Evolutionary conservation across 2,113 vertebrate genomes (phyloP).

Genomic region (Fulmarus glacialis): DNA sequence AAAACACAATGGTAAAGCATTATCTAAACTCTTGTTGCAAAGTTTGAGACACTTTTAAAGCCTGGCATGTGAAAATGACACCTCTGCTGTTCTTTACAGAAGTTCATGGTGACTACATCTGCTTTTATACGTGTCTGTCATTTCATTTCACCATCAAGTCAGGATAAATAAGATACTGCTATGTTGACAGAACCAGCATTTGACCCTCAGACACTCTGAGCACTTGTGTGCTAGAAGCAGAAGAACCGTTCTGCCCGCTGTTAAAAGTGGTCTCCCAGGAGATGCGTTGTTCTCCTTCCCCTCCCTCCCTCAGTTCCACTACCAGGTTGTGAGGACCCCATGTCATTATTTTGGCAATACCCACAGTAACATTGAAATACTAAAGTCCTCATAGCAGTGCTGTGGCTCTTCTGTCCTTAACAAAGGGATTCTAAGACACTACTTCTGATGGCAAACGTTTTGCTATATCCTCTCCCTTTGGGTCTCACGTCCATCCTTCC

Average conservation of each 20-base stretch:
- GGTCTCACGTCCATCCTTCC: background rate
- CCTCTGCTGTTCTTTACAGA: background rate
- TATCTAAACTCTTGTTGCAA: background rate
- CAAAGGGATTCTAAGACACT: background rate
- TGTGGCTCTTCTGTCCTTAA: background rate
- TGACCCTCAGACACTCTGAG: background rate
- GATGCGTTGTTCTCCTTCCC: background rate
- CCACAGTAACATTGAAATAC: background rate
- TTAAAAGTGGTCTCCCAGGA: background rate
- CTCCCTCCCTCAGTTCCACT: background rate
- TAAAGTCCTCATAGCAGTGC: background rate
- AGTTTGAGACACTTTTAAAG: background rate
- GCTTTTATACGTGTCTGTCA: background rate
- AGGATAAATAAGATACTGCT: background rate
- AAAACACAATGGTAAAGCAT: background rate
- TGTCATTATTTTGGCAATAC: background rate
- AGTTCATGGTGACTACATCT: background rate
- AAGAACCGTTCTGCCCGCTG: background rate
- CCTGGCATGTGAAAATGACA: background rate
- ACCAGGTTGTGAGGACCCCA: background rate
- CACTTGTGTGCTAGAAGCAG: rapidly evolving
- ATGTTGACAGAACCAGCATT: rapidly evolving
- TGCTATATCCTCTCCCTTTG: background rate
- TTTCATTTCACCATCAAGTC: background rate
- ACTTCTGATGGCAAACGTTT: background rate